These are phyloP conservation scores for Copidosoma floridanum DNA, from an alignment of 1,140 invertebrate genomes.

Conservation along the genomic window DNA sequence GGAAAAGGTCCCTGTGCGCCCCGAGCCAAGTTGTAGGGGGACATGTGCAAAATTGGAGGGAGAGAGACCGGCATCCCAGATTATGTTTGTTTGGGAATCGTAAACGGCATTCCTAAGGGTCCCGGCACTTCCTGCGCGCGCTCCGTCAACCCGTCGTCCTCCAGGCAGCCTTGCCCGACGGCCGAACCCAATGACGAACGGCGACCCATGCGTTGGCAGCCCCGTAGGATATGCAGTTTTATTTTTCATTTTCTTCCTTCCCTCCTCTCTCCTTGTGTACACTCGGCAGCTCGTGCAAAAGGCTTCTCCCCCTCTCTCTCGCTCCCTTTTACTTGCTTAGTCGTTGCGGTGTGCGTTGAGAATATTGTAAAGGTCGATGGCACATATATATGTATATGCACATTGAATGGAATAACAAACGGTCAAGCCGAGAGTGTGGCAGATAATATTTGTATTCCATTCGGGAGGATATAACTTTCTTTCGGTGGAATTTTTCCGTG, in stretches of 20 bases:
- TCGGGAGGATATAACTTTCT: too few relatives aligned
- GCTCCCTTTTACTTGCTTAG: too few relatives aligned
- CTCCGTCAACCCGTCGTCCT: too few relatives aligned
- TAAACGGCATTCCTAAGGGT: constrained; percentile 35
- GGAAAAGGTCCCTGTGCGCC: too few relatives aligned
- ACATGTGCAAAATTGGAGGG: background rate
- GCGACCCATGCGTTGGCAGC: too few relatives aligned
- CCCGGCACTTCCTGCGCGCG: constrained; percentile 26
- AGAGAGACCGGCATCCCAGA: constrained; percentile 1
- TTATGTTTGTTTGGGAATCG: constrained; percentile 36
- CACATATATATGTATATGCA: too few relatives aligned
- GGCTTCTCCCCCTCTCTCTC: background rate
- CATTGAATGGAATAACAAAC: too few relatives aligned
- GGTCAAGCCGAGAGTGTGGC: too few relatives aligned
- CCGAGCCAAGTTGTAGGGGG: constrained; percentile 1
- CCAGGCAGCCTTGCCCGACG: constrained; percentile 36
- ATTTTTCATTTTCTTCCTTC: background rate
- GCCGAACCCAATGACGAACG: constrained; percentile 18
- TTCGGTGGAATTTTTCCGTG: too few relatives aligned
- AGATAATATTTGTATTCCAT: too few relatives aligned
- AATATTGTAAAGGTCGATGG: too few relatives aligned
- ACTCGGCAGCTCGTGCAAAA: background rate
- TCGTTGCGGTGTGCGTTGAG: too few relatives aligned
- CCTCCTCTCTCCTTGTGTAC: background rate
- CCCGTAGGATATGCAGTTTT: background rate